A percentile compares a stretch with the other conserved stretches of the same genome.
phyloP scores from a whole-genome alignment of 2,888 invertebrate species.

The Leptinotarsa tumamoca region DNA sequence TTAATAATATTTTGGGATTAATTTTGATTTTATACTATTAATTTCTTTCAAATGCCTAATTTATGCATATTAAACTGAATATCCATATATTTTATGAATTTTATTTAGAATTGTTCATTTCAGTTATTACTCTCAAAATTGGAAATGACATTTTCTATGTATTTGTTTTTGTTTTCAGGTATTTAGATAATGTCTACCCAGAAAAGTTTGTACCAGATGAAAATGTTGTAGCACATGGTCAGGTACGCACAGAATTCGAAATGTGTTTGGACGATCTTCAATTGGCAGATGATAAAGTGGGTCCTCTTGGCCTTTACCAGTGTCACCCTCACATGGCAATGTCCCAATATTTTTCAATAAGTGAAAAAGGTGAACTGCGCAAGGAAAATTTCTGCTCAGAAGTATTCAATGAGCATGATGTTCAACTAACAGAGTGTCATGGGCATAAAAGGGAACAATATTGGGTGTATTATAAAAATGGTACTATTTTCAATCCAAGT shows the following conservation, averaged over 20 bases:
- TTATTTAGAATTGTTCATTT: no score
- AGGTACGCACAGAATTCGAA: slow-evolving; percentile 70
- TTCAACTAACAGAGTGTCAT: slow-evolving; percentile 68
- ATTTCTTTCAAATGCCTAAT: no score
- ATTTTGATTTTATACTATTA: no score
- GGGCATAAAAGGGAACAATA: slow-evolving; percentile 64
- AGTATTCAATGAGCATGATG: slow-evolving; percentile 67
- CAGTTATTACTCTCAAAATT: no score
- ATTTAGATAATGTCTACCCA: slow-evolving; percentile 86
- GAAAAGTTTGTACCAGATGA: slow-evolving; percentile 92
- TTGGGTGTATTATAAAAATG: slow-evolving; percentile 60
- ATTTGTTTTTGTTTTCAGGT: slow-evolving; percentile 39
- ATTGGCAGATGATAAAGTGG: slow-evolving; percentile 74
- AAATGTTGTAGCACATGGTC: slow-evolving; percentile 82
- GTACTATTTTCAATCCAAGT: slow-evolving; percentile 62
- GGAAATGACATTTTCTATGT: no score
- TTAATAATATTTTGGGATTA: no score
- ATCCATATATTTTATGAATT: no score
- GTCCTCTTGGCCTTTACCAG: slow-evolving; percentile 80
- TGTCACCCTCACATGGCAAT: slow-evolving; percentile 77
- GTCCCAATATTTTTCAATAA: slow-evolving; percentile 82
- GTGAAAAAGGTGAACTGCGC: slow-evolving; percentile 77
- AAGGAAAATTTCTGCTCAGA: slow-evolving; percentile 84
- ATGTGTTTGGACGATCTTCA: slow-evolving; percentile 87
- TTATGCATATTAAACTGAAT: no score